phyloP scores from a whole-genome alignment of 2,797 vertebrate genomes.

The Rhinophrynus dorsalis region DNA sequence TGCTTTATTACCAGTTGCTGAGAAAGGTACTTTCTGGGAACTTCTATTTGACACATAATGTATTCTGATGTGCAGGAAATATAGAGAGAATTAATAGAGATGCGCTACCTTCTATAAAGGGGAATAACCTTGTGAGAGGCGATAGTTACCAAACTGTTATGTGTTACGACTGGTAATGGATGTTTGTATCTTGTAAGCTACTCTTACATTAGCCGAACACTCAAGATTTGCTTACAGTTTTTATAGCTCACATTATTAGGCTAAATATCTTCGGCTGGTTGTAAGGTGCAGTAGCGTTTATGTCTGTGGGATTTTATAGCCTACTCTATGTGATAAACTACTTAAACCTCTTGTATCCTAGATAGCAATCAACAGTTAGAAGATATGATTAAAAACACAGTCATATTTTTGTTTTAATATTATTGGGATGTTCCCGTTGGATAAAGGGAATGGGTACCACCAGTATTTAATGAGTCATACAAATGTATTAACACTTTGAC shows the following conservation, averaged over 20 bases:
- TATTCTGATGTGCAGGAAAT: conserved; percentile 42
- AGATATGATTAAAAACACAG: too few species aligned
- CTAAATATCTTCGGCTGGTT: conserved; percentile 25
- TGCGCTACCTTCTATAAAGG: conserved; percentile 38
- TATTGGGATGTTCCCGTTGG: too few species aligned
- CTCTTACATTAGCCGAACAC: conserved; percentile 20
- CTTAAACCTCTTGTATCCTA: too few species aligned
- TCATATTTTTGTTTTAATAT: too few species aligned
- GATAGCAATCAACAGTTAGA: too few species aligned
- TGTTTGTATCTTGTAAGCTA: conserved; percentile 29
- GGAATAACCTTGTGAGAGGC: conserved; percentile 41
- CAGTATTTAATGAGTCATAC: too few species aligned
- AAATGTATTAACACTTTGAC: too few species aligned
- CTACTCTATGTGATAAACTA: neutral
- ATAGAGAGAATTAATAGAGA: conserved; percentile 38
- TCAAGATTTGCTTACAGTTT: conserved; percentile 23
- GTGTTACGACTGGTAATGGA: conserved; percentile 39
- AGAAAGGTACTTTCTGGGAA: conserved; percentile 40
- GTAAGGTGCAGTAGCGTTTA: neutral
- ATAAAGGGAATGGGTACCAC: too few species aligned
- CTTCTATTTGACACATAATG: conserved; percentile 27
- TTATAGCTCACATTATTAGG: conserved; percentile 19
- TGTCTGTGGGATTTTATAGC: neutral
- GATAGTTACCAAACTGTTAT: conserved; percentile 31
- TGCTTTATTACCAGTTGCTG: conserved; percentile 36